Base-by-base conservation (phyloP, 2,797 vertebrate genomes). In the Acanthiza pusilla region DNA sequence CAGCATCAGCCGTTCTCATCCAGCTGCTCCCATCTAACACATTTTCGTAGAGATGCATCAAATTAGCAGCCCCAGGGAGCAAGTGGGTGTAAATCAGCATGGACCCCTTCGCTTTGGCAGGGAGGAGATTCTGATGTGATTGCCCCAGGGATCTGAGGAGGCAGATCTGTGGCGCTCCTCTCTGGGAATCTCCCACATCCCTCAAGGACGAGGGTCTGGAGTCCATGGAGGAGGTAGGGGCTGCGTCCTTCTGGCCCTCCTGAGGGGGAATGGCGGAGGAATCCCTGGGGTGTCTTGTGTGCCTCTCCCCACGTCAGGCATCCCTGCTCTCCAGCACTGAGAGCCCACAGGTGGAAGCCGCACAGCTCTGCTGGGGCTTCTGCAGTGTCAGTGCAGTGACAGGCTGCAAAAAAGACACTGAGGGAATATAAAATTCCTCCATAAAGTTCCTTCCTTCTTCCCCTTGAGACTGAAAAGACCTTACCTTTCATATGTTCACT, bases 41-140 rank as follows among this genome's bases (percentile, higher is more conserved):
- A 43, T 94, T 96, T 83, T 87, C 5, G 1, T 88, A 95, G 85
- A 90, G 87, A 87, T 50, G 65, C 86, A 93, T 90, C 83, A 94
- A 60, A 93, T 88, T 94, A 94, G 83, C 92, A 88, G 85, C 40
- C 93, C 93, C 53, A 13, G 78, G 90, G 76, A 91, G 92, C 90
- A 93, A 94, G 77, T 85, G 93, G 95, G 93, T 94, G 92, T 93
- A 94, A 94, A 96, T 96, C 94, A 96, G 88, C 94, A 83, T 1
- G 57, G 93, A 91, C 89, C 92, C 94, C 90, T 95, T 96, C 88
- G 13, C 94, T 94, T 96, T 94, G 91, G 94, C 88, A 96, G 96
- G 95, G 93, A 94, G 88, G 85, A 94, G 91, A 94, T 94, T 95
- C 95, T 97, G 94, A 88, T 95, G 93, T 91, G 80, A 94, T 96